Evolutionary conservation across 2,797 vertebrate genomes (phyloP).

Genomic region (Emys orbicularis): DNA sequence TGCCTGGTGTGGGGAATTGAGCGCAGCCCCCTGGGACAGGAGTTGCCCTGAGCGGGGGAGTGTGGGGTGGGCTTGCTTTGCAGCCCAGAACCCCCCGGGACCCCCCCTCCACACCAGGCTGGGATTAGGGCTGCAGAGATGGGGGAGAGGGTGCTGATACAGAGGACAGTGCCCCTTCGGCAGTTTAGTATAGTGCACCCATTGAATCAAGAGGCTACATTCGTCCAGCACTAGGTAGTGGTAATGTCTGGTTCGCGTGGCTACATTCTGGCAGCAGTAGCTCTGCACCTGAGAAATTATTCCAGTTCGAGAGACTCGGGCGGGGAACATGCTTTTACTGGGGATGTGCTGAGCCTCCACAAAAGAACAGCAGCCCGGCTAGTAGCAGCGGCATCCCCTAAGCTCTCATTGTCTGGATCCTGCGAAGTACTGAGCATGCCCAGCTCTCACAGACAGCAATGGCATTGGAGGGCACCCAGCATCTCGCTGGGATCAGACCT

Average conservation of each 20-base stretch:
- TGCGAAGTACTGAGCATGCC: background rate
- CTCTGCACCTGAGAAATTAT: background rate
- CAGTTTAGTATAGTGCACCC: background rate
- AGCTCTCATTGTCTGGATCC: background rate
- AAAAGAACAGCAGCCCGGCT: background rate
- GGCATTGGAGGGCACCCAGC: background rate
- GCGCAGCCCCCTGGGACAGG: too few relatives aligned
- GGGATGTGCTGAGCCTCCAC: background rate
- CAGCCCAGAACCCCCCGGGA: background rate
- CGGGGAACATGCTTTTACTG: background rate
- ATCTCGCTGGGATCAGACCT: background rate
- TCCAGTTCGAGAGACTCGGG: background rate
- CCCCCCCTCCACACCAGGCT: fast-evolving
- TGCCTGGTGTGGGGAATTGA: too few relatives aligned
- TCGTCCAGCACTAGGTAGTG: background rate
- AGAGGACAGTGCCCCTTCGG: background rate
- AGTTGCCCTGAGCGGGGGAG: fast-evolving
- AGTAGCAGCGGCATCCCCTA: background rate
- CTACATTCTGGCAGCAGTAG: background rate
- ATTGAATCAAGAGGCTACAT: background rate
- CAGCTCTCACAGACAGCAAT: background rate
- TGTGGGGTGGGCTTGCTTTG: fast-evolving
- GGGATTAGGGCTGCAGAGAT: background rate
- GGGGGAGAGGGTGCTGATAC: background rate
- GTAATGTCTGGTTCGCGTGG: background rate